These are phyloP conservation scores for Philopotamus ludificatus DNA, from an alignment of 1,140 invertebrate genomes.

Conservation along the genomic window DNA sequence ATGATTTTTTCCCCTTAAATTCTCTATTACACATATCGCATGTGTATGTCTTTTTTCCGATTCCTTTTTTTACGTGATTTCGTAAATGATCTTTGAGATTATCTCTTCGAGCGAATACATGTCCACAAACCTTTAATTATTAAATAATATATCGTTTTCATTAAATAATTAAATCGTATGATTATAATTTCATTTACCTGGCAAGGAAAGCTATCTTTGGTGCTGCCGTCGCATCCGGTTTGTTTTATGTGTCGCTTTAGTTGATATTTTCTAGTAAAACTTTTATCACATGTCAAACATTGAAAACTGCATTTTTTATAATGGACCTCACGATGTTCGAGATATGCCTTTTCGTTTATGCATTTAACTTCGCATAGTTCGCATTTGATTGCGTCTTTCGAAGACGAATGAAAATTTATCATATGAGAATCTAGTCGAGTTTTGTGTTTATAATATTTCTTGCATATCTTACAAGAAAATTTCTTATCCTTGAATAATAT, in stretches of 20 bases:
- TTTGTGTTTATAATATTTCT: conserved; percentile 27
- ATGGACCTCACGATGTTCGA: conserved; percentile 22
- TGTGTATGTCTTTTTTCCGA: conserved; percentile 56
- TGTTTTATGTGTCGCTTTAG: conserved; percentile 72
- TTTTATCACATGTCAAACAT: conserved; percentile 58
- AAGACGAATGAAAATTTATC: conserved; percentile 20
- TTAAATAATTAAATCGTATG: conserved; percentile 1
- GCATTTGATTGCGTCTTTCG: conserved; percentile 16
- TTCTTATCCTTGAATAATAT: conserved; percentile 55
- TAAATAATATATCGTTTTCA: conserved; percentile 3
- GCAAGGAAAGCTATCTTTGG: conserved; percentile 60
- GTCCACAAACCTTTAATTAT: conserved; percentile 66
- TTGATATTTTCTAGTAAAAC: conserved; percentile 75
- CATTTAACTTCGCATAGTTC: conserved; percentile 17
- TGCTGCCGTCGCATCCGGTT: conserved; percentile 67
- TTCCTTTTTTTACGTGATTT: conserved; percentile 67
- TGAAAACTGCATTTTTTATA: conserved; percentile 13
- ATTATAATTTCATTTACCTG: conserved; percentile 50
- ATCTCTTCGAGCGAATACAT: conserved; percentile 72
- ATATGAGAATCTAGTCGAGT: conserved; percentile 17
- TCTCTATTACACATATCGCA: conserved; percentile 62
- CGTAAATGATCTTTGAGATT: conserved; percentile 75
- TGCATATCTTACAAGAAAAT: conserved; percentile 47
- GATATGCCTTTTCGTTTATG: not conserved
- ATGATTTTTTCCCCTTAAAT: conserved; percentile 68